These are phyloP conservation scores for Archivesica marissinica DNA, from an alignment of 1,140 invertebrate species.

Conservation along the genomic window DNA sequence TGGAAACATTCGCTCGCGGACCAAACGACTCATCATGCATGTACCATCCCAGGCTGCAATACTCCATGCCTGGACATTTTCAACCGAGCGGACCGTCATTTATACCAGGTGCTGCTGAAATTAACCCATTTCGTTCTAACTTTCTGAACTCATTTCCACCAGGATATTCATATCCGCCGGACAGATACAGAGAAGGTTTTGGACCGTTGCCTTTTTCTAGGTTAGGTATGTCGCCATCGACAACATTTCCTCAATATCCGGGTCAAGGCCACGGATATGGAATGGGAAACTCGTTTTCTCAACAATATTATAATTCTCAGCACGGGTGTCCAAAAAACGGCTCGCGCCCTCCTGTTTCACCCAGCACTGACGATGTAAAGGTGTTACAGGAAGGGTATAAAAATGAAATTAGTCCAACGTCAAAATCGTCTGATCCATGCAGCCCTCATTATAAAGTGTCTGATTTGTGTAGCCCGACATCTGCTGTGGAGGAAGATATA, in stretches of 20 bases:
- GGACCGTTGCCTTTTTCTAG: constrained; percentile 50
- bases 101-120: constrained; percentile 66
- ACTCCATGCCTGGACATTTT: constrained; percentile 57
- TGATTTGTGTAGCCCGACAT: not conserved
- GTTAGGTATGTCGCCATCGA: constrained; percentile 62
- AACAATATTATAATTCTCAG: constrained; percentile 66
- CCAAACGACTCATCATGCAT: constrained; percentile 66
- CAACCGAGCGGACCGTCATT: constrained; percentile 69
- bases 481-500: not conserved
- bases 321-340: constrained; percentile 75
- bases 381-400: constrained; percentile 73
- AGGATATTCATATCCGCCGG: constrained; percentile 64
- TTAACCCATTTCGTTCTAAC: constrained; percentile 66
- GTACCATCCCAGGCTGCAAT: constrained; percentile 61
- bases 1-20: constrained; percentile 59
- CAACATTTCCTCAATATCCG: constrained; percentile 63
- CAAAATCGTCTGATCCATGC: constrained; percentile 5
- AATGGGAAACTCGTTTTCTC: constrained; percentile 57
- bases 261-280: constrained; percentile 57
- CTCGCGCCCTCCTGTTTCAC: constrained; percentile 73
- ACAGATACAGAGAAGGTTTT: constrained; percentile 63
- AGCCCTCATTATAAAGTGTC: not conserved
- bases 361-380: constrained; percentile 69
- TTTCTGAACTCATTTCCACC: constrained; percentile 68
- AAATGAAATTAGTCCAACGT: constrained; percentile 38